Evolutionary conservation across 2,888 invertebrate genomes (phyloP), one percentile per base, ranked within the genome.

Genomic region (Cataglyphis cursor): DNA sequence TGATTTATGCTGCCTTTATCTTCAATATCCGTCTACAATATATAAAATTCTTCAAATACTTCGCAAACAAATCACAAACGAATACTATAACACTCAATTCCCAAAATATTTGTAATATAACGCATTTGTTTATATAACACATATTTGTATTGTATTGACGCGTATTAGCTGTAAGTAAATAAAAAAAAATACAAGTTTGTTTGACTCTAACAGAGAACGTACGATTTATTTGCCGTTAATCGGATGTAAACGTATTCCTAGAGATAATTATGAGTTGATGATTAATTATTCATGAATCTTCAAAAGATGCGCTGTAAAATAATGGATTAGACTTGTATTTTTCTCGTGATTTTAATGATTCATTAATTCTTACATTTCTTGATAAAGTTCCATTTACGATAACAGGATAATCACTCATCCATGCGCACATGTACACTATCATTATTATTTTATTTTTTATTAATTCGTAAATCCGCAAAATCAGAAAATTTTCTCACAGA

Each of bases 181-280:
- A 82, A 64, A 80, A 86, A 82, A 74, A 83, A 57, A n/a, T n/a
- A n/a, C n/a, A n/a, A n/a, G n/a, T n/a, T n/a, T n/a, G n/a, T n/a
- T n/a, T n/a, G n/a, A n/a, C 57, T 82, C 54, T 75, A 85, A 83
- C 78, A 83, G 76, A 85, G 72, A 51, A 64, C 24, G 3, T 48
- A 61, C n/a, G 75, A 82, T 68, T 35, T 35, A 35, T 35, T 74
- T 66, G 68, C 62, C 70, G 38, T 78, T 82, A 84, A 85, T 85
- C 72, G 81, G 54, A 62, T 57, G 66, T 65, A 72, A 51, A 54
- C 62, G 38, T 66, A 74, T 89, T 85, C 82, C 76, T 81, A 81
- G 87, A 89, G 84, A 85, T 82, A 81, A 88, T 81, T 83, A 51
- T 62, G n/a, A 72, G 82, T 35, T 57, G 35, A 31, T 85, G 85